Evolutionary conservation across 2,113 vertebrate species (phyloP).

Genomic region (Rousettus leschenaultii): DNA sequence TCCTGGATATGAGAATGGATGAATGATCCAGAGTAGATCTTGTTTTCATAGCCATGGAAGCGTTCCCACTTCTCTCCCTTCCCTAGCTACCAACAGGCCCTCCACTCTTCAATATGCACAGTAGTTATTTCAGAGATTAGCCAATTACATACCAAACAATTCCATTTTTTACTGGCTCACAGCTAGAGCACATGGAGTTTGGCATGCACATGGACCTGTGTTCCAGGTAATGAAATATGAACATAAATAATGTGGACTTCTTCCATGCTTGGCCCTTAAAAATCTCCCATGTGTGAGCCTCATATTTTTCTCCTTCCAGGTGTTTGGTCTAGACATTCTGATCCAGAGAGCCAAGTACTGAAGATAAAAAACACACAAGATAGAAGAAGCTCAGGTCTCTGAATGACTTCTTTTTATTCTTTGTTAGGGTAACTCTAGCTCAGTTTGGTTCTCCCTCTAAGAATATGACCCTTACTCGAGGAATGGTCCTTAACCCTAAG

Average conservation of each 20-base stretch:
- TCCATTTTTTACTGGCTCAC: not conserved
- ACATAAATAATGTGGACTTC: not conserved
- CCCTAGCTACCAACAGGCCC: not conserved
- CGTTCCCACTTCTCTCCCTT: not conserved
- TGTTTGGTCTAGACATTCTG: not conserved
- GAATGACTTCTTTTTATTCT: not conserved
- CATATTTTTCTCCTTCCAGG: not conserved
- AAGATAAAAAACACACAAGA: not conserved
- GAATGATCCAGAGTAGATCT: not conserved
- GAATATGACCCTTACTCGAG: not conserved
- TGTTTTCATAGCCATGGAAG: not conserved
- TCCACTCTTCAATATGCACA: not conserved
- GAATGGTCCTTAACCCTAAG: not conserved
- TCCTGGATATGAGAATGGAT: not conserved
- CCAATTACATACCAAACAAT: not conserved
- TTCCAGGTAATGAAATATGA: not conserved
- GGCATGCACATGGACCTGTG: not conserved
- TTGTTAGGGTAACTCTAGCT: not conserved
- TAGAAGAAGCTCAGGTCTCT: not conserved
- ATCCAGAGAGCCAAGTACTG: not conserved
- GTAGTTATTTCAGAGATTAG: not conserved
- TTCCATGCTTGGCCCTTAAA: not conserved
- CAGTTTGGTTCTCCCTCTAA: not conserved
- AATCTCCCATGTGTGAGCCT: accelerated
- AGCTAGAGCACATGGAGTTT: not conserved